Base-by-base conservation (phyloP, 2,797 vertebrate genomes). In the Naso thynnoides region DNA sequence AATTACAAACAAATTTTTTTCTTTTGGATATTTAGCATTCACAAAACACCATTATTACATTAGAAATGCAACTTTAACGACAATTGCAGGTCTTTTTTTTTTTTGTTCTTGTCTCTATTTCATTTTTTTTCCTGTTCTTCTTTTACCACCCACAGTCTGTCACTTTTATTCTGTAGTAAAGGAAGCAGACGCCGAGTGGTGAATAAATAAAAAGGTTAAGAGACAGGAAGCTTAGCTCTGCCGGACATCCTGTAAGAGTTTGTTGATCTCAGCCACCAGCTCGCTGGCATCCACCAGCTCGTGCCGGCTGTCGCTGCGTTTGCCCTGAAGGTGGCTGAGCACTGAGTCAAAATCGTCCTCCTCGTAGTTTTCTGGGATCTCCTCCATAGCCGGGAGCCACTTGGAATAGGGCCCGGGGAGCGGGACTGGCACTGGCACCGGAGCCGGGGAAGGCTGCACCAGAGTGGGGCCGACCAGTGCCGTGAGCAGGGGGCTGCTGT, bases 211-310 rank as follows among this genome's bases (percentile, higher is more conserved):
- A 61, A 29, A 55, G 26, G 42, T 8, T 24, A 29, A 48, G 15
- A 26, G 61, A 66, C 33, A 54, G 49, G 70, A 56, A 15, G 21
- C 80, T 91, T 96, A 99, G 91, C 95, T 98, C 93, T 99, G 97
- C 88, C 97, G 95, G 60, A 99, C 98, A 2, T 99, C 98, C 87
- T 98, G 97, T 76, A 99, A 93, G 73, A 99, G 95, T 91, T 99
- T 98, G 92, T 99, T 99, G 58, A 99, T 99, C 90, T 99, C 98
- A 1, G 97, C 98, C 83, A 99, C 98, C 27, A 99, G 95, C 90
- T 99, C 98, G 0, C 97, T 99, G 88, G 97, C 98, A n/a, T 98
- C 97, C 95, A 99, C 97, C 76, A 98, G 95, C 94, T 99, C 97
- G 0, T 98, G 96, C n/a, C 96, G 95, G 52, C 97, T 97, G 29